phyloP scores from a whole-genome alignment of 2,797 vertebrate genomes.

The Paratrypauchen microcephalus region DNA sequence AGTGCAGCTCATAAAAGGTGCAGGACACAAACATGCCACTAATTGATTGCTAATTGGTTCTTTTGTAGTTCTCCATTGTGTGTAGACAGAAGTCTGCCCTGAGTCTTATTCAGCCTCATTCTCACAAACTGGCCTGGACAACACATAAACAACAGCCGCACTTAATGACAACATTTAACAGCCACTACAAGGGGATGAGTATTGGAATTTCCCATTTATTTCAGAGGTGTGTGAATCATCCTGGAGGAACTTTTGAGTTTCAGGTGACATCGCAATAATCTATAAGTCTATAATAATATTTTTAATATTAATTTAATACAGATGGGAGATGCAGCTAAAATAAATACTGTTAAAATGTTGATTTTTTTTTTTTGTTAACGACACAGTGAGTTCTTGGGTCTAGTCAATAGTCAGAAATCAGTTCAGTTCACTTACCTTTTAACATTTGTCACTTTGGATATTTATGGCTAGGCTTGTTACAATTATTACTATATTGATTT shows the following conservation, averaged over 20 bases:
- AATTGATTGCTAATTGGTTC: conserved; percentile 92
- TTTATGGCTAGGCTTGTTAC: too few relatives aligned
- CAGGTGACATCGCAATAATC: too few relatives aligned
- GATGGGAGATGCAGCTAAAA: too few relatives aligned
- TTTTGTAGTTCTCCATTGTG: conserved; percentile 72
- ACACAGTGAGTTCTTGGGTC: too few relatives aligned
- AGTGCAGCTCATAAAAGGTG: conserved; percentile 82
- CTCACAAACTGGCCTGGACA: conserved; percentile 26
- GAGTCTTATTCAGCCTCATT: conserved; percentile 61
- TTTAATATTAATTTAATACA: too few relatives aligned
- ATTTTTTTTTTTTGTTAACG: too few relatives aligned
- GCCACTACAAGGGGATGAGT: not conserved
- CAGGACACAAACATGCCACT: conserved; percentile 83
- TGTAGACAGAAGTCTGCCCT: conserved; percentile 67
- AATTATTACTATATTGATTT: too few relatives aligned
- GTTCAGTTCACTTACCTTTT: too few relatives aligned
- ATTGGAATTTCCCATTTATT: conserved; percentile 1
- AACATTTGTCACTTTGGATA: too few relatives aligned
- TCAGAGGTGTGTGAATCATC: not conserved
- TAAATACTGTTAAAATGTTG: too few relatives aligned
- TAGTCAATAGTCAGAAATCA: too few relatives aligned
- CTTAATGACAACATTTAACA: not conserved
- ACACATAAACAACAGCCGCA: conserved; percentile 27
- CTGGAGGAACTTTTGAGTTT: not conserved
- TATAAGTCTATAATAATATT: too few relatives aligned